These are phyloP conservation scores for Eupeodes corollae DNA, from an alignment of 1,140 invertebrate species.

Conservation along the genomic window DNA sequence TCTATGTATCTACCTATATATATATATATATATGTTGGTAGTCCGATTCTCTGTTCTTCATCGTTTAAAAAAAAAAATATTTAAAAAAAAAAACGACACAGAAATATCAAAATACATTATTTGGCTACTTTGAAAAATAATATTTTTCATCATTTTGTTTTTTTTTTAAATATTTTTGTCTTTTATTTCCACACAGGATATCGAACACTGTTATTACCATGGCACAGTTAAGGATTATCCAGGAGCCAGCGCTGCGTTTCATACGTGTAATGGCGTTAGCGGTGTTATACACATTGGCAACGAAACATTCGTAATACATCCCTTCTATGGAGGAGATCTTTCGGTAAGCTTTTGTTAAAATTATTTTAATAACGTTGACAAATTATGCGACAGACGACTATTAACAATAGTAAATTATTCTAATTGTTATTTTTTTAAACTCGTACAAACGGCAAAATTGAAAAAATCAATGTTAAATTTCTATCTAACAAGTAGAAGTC, in stretches of 20 bases:
- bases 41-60: too few species aligned
- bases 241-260: constrained; percentile 89
- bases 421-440: constrained; percentile 1
- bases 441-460: too few species aligned
- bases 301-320: constrained; percentile 94
- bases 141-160: too few species aligned
- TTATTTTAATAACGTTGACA: neutral
- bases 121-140: too few species aligned
- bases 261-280: constrained; percentile 93
- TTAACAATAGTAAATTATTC: neutral
- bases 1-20: too few species aligned
- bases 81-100: too few species aligned
- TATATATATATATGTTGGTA: too few species aligned
- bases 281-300: constrained; percentile 93
- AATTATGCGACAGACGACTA: neutral
- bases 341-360: constrained; percentile 62
- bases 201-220: constrained; percentile 94
- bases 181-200: constrained; percentile 65
- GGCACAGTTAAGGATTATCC: constrained; percentile 91
- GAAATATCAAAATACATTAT: too few species aligned
- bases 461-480: too few species aligned
- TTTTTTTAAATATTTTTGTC: neutral
- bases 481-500: too few species aligned
- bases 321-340: constrained; percentile 88
- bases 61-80: too few species aligned